Evolutionary conservation across 2,888 invertebrate genomes (phyloP).

Genomic region (Habrosyne pyritoides): DNA sequence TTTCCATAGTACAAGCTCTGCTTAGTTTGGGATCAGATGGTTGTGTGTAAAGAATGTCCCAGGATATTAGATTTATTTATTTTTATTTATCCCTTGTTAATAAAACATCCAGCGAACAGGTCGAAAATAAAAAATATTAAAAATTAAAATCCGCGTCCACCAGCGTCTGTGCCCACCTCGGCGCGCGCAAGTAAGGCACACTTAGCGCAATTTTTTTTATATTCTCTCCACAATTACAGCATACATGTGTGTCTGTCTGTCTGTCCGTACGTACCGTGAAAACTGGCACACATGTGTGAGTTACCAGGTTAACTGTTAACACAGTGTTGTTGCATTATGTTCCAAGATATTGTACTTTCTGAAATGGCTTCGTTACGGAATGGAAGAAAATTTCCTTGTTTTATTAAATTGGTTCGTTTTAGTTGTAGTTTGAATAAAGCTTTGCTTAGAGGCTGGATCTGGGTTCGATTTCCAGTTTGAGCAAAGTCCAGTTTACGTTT

Average conservation of each 20-base stretch:
- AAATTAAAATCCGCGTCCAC: slow-evolving; percentile 19
- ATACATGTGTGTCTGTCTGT: slow-evolving; percentile 41
- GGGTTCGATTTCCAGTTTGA: too few species aligned
- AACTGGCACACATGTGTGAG: slow-evolving; percentile 29
- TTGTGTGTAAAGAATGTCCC: too few species aligned
- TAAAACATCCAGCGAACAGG: background rate
- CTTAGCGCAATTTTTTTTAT: slow-evolving; percentile 77
- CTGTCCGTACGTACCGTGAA: slow-evolving; percentile 28
- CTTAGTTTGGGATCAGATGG: too few species aligned
- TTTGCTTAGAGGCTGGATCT: too few species aligned
- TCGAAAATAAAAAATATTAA: too few species aligned
- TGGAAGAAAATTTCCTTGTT: background rate
- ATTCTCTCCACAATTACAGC: slow-evolving; percentile 75
- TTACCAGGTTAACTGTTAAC: slow-evolving; percentile 45
- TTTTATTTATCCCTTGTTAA: background rate
- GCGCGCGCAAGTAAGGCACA: slow-evolving; percentile 78
- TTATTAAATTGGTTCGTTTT: background rate
- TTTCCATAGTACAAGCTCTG: too few species aligned
- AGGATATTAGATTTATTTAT: too few species aligned
- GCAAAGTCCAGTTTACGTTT: too few species aligned
- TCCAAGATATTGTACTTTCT: background rate
- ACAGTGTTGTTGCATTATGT: slow-evolving; percentile 5
- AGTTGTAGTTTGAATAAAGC: too few species aligned
- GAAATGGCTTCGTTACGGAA: background rate
- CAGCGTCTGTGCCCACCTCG: slow-evolving; percentile 55